Conservation (phyloP, 2,113 vertebrate genomes). For the Murina feae region DNA sequence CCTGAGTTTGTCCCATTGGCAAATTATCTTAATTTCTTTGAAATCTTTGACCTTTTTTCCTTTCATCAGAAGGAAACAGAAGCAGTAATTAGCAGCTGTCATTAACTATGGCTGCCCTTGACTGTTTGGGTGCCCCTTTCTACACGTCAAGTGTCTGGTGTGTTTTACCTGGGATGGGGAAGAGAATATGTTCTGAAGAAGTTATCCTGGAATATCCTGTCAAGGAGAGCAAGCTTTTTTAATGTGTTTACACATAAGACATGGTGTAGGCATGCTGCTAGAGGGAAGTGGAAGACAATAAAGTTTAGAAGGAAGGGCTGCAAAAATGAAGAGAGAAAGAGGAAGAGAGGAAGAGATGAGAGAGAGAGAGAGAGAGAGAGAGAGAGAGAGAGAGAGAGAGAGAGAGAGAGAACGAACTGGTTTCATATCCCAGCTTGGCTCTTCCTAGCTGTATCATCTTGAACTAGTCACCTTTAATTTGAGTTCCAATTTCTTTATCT, state of each 20-base stretch:
- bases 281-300: background rate
- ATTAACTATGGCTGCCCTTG: background rate
- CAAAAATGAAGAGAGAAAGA: background rate
- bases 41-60: background rate
- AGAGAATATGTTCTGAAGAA: background rate
- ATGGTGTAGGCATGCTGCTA: no score
- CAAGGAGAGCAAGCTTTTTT: background rate
- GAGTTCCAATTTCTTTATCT: conserved; percentile 15
- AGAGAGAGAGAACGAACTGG: background rate
- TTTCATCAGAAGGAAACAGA: conserved; percentile 8
- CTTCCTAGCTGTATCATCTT: background rate
- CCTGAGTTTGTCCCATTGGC: background rate
- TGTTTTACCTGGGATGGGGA: background rate
- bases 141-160: background rate
- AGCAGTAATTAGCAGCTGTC: background rate
- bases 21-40: conserved; percentile 18
- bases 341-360: no score
- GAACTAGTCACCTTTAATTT: background rate
- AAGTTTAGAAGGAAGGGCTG: background rate
- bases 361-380: background rate
- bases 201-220: background rate
- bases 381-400: no score
- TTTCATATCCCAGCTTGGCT: background rate
- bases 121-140: background rate
- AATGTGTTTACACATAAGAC: background rate